phyloP scores from a whole-genome alignment of 2,797 vertebrate genomes.

The Parauchenoglanis ngamensis region DNA sequence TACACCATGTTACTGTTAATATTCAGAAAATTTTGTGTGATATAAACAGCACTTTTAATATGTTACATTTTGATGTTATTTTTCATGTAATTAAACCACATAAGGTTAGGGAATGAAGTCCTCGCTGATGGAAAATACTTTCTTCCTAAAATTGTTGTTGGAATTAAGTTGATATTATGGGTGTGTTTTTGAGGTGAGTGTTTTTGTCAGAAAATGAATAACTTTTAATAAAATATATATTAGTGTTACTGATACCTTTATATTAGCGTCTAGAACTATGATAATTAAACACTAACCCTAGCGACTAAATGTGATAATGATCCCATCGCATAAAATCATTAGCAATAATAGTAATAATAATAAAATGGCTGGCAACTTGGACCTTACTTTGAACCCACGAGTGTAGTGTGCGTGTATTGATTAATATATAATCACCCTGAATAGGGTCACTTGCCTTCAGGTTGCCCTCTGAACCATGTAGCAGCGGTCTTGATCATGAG shows the following conservation, averaged over 20 bases:
- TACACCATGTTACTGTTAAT: not conserved
- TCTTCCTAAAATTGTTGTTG: not conserved
- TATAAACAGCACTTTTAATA: not conserved
- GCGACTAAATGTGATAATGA: not conserved
- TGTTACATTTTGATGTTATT: not conserved
- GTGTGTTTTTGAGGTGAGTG: not conserved
- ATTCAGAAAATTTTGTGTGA: not conserved
- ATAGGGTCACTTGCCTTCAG: constrained; percentile 26
- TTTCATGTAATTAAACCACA: not conserved
- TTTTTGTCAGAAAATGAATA: not conserved
- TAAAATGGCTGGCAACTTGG: not conserved
- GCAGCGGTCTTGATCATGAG: constrained; percentile 26
- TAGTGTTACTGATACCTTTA: not conserved
- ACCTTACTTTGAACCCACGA: not conserved
- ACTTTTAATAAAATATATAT: not conserved
- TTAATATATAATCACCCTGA: constrained; percentile 31
- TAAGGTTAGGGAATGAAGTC: no score
- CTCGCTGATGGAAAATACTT: not conserved
- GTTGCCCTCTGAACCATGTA: constrained; percentile 40
- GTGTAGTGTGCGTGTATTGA: constrained; percentile 24
- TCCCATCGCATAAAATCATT: not conserved
- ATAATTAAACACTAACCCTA: not conserved
- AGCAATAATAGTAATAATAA: not conserved
- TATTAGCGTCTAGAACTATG: not conserved
- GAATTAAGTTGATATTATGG: no score